phyloP scores from a whole-genome alignment of 2,888 invertebrate genomes.

The Chydorus sphaericus region DNA sequence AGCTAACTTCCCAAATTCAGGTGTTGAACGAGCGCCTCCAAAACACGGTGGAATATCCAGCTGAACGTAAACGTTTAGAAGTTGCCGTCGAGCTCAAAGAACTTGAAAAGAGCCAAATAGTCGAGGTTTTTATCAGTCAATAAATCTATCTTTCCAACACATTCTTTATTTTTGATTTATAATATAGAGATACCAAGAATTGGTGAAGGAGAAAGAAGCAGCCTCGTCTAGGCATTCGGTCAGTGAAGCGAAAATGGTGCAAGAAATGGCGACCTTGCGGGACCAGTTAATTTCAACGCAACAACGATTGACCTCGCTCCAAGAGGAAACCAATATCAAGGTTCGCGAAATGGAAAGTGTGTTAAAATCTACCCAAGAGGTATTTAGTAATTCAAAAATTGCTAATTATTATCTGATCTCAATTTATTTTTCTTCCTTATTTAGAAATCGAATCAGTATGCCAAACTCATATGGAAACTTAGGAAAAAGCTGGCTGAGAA shows the following conservation, averaged over 20 bases:
- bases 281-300: background rate
- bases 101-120: background rate
- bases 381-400: background rate
- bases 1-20: background rate
- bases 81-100: background rate
- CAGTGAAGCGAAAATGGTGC: background rate
- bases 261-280: background rate
- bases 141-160: background rate
- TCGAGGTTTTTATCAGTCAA: background rate
- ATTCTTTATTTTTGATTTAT: background rate
- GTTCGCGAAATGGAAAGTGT: too few relatives aligned
- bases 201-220: background rate
- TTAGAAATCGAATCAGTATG: background rate
- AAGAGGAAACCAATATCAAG: background rate
- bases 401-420: background rate
- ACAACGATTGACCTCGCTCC: background rate
- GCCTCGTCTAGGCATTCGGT: background rate
- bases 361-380: background rate
- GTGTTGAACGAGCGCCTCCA: background rate
- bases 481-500: background rate
- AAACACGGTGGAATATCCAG: background rate
- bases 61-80: background rate
- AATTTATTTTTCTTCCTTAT: background rate
- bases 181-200: background rate
- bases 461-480: slow-evolving; percentile 1